phyloP scores from a whole-genome alignment of 2,888 invertebrate genomes.

The Polyommatus icarus region DNA sequence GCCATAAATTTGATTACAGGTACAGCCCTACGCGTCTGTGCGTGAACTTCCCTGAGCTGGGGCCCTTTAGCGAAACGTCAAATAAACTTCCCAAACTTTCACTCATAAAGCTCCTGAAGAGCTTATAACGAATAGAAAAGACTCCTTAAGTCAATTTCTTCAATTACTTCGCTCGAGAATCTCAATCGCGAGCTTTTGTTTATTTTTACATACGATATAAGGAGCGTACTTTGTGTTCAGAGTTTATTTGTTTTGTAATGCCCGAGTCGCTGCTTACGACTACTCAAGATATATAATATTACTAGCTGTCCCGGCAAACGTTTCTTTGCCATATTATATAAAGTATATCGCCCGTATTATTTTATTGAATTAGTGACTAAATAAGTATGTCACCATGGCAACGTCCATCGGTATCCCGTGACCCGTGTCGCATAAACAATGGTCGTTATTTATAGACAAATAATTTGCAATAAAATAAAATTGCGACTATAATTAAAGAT shows the following conservation, averaged over 20 bases:
- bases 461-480: no score
- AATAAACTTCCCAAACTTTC: conserved; percentile 60
- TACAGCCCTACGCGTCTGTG: conserved; percentile 52
- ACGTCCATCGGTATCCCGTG: no score
- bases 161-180: conserved; percentile 5
- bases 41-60: conserved; percentile 52
- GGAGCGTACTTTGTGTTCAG: neutral
- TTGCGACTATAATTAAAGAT: no score
- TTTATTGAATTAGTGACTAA: no score
- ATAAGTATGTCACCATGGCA: no score
- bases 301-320: no score
- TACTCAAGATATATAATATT: no score
- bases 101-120: conserved; percentile 43
- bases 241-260: neutral
- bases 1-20: conserved; percentile 60
- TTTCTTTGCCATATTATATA: no score
- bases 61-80: conserved; percentile 56
- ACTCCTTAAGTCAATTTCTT: conserved; percentile 27
- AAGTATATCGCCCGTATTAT: no score
- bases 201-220: neutral
- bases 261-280: neutral
- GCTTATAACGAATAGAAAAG: conserved; percentile 35
- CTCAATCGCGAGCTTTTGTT: neutral
- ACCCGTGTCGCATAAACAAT: no score
- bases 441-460: no score